These are phyloP conservation scores for Cephus pygmeus DNA, from an alignment of 2,888 invertebrate genomes.

Conservation along the genomic window DNA sequence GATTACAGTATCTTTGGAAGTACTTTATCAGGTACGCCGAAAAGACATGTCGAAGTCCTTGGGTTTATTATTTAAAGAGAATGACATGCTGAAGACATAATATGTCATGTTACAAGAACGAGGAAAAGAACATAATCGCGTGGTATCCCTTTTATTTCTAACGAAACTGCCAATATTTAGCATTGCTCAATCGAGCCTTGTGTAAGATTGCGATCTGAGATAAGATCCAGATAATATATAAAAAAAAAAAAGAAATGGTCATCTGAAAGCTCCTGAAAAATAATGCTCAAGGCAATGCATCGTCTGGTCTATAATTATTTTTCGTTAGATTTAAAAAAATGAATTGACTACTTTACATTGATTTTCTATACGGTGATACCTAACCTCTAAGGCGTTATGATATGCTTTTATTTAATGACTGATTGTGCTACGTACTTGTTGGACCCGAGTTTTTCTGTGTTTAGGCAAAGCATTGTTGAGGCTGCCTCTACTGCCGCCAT, in stretches of 20 bases:
- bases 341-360: not conserved
- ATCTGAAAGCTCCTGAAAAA: not conserved
- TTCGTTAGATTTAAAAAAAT: not conserved
- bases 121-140: not conserved
- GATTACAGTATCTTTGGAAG: not conserved
- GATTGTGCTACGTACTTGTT: slow-evolving; percentile 72
- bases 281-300: not conserved
- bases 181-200: not conserved
- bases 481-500: slow-evolving; percentile 68
- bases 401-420: not conserved
- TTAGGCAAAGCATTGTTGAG: slow-evolving; percentile 80
- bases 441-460: slow-evolving; percentile 87
- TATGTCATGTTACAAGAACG: not conserved
- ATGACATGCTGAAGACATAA: not conserved
- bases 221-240: not conserved
- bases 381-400: not conserved
- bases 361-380: not conserved
- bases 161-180: not conserved
- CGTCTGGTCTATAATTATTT: not conserved
- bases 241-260: not conserved
- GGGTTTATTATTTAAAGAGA: not conserved
- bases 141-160: not conserved
- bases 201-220: not conserved
- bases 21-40: not conserved
- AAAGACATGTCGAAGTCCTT: not conserved